These are phyloP conservation scores for Smutsia temminckii DNA, from an alignment of 2,797 vertebrate genomes.

Conservation along the genomic window DNA sequence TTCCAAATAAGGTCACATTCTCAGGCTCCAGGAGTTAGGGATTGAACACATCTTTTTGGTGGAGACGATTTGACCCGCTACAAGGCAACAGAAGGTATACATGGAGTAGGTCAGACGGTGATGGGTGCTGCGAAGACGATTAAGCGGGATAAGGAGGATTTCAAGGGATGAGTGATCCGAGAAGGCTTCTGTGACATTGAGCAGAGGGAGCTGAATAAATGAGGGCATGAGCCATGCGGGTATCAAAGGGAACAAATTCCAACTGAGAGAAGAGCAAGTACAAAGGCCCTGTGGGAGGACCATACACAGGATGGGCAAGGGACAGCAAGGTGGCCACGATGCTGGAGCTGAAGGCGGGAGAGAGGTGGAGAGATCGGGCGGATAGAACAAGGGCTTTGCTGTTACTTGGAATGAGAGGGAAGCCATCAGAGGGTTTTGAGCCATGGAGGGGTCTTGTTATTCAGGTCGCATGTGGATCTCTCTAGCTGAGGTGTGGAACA, in stretches of 20 bases:
- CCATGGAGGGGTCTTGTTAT: rapidly evolving
- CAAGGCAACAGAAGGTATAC: background rate
- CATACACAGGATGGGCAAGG: background rate
- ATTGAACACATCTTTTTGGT: background rate
- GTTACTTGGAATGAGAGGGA: background rate
- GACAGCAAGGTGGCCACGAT: background rate
- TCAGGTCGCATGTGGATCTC: background rate
- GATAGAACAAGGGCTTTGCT: too few relatives aligned
- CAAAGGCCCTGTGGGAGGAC: background rate
- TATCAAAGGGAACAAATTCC: background rate
- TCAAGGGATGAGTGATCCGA: background rate
- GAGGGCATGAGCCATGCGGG: background rate
- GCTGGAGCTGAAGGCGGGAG: too few relatives aligned
- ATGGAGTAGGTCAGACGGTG: background rate
- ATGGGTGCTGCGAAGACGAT: background rate
- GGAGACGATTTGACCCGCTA: background rate
- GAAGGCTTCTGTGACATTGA: background rate
- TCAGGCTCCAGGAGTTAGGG: too few relatives aligned
- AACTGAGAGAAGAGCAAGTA: background rate
- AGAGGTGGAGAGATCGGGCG: too few relatives aligned
- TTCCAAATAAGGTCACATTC: background rate
- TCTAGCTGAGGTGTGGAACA: background rate
- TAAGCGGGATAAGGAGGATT: background rate
- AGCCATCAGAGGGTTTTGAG: background rate
- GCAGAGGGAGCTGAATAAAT: background rate